phyloP scores from a whole-genome alignment of 2,113 vertebrate genomes.

The Hippocampus guttulatus region DNA sequence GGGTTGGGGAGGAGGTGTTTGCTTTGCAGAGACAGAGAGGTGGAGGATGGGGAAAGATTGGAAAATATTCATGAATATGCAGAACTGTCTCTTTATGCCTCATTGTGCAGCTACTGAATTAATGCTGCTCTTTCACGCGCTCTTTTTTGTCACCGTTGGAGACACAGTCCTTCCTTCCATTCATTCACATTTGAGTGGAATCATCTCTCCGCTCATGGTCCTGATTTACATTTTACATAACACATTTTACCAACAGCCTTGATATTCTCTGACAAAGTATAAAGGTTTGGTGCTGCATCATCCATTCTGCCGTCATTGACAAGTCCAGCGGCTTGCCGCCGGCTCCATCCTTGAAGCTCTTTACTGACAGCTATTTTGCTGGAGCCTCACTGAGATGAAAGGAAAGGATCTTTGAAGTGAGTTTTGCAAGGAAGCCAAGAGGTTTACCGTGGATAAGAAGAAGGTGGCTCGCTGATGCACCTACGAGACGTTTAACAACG shows the following conservation, averaged over 20 bases:
- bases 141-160: constrained; percentile 18
- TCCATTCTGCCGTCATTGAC: constrained; percentile 40
- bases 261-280: constrained; percentile 16
- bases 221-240: constrained; percentile 6
- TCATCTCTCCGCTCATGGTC: neutral
- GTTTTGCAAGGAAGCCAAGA: constrained; percentile 18
- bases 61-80: constrained; percentile 52
- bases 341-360: constrained; percentile 37
- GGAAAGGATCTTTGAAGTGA: constrained; percentile 27
- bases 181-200: neutral
- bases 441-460: constrained; percentile 16
- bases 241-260: constrained; percentile 17
- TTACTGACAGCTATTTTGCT: constrained; percentile 51
- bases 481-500: neutral
- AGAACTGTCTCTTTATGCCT: constrained; percentile 24
- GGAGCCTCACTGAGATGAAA: constrained; percentile 27
- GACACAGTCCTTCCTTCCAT: neutral
- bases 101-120: constrained; percentile 28
- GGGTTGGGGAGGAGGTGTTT: neutral
- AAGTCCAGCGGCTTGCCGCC: constrained; percentile 14
- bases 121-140: constrained; percentile 14
- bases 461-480: constrained; percentile 8
- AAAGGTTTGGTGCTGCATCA: constrained; percentile 21
- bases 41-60: constrained; percentile 28
- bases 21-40: neutral